Base-by-base conservation (phyloP, 2,797 vertebrate genomes). In the Lateolabrax maculatus region DNA sequence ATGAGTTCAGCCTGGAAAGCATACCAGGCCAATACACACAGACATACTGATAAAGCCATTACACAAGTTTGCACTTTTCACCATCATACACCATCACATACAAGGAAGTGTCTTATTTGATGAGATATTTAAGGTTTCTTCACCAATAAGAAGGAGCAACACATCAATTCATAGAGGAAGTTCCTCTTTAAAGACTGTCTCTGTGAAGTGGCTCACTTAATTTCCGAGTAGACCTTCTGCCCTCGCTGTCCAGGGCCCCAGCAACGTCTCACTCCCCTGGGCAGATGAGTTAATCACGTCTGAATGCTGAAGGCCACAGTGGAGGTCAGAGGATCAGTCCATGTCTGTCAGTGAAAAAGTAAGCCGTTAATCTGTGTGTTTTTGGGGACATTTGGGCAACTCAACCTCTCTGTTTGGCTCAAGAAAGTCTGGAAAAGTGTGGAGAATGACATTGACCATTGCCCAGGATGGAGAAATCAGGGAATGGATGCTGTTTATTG, bases 341-440 rank as follows among this genome's bases (percentile, higher is more conserved):
- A 1, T 67, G 66, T 83, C 78, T 85, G 71, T 71, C 86, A 67
- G 74, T 60, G 79, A 84, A 81, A 82, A 86, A 92, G 79, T 79
- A 65, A 83, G 79, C 58, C 74, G 71, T 90, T 89, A 66, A 62
- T 46, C 73, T 71, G 53, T 36, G 39, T 69, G 37, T 31, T 68
- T 79, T 77, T 34, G 13, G 76, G 48, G 67, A 74, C 11, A 31
- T 68, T n/a, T 16, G 8, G 2, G 7, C 41, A 16, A 18, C 62
- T 66, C 53, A 43, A 4, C 31, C 61, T 75, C 44, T 29, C 9
- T n/a, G 16, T 63, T 10, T 3, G 52, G 9, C 21, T 64, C 34
- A 41, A 49, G 39, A 23, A 43, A n/a, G 19, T 56, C n/a, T 36
- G n/a, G 46, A 29, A 34, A 36, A 34, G 29, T 67, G 36, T 71